These are phyloP conservation scores for Temnopleurus reevesii DNA, from an alignment of 53 echinoderm and acorn worm species.

Conservation along the genomic window DNA sequence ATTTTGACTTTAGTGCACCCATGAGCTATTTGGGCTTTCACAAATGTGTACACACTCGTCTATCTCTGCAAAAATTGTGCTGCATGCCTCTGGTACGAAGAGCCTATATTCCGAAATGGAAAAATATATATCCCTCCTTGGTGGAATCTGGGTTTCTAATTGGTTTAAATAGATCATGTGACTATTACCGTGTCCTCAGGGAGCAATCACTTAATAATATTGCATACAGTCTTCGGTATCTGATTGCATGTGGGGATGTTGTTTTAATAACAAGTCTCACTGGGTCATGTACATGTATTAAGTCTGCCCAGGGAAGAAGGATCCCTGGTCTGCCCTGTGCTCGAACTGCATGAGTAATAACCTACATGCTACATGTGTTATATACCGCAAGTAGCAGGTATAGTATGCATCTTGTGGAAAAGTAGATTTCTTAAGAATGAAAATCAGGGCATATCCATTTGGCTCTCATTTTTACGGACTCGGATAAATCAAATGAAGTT, in stretches of 20 bases:
- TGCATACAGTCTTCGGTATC: not conserved
- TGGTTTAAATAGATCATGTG: not conserved
- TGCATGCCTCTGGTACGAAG: not conserved
- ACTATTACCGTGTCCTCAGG: not conserved
- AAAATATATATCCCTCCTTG: not conserved
- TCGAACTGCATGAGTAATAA: no score
- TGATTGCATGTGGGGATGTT: not conserved
- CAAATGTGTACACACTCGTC: no score
- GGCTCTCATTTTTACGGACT: no score
- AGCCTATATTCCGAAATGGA: not conserved
- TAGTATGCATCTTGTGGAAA: no score
- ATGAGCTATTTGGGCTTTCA: no score
- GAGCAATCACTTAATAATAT: not conserved
- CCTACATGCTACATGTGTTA: no score
- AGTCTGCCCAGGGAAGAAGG: no score
- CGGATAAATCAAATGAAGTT: no score
- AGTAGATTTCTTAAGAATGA: no score
- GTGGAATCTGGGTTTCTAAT: not conserved
- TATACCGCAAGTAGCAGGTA: no score
- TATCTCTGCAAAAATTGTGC: not conserved
- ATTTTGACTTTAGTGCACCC: not conserved
- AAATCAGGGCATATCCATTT: no score
- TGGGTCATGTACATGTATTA: not conserved
- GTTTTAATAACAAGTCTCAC: not conserved
- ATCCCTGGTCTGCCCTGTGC: no score